Evolutionary conservation across 2,113 vertebrate genomes (phyloP).

Genomic region (Bolborhynchus lineola): DNA sequence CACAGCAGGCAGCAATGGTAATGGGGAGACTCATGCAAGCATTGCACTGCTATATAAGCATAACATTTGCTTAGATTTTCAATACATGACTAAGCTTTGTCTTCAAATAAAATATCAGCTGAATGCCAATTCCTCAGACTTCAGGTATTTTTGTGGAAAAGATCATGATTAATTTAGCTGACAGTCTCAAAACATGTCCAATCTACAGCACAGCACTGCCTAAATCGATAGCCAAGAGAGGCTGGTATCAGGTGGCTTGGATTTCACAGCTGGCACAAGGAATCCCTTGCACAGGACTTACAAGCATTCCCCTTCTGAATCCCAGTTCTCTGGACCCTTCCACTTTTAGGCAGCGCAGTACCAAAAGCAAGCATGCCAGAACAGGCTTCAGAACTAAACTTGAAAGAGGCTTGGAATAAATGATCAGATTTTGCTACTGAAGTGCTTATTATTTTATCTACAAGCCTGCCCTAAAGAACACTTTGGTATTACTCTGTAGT

Average conservation of each 20-base stretch:
- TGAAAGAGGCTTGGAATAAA: not conserved
- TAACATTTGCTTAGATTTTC: not conserved
- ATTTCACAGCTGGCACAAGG: not conserved
- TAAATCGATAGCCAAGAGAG: not conserved
- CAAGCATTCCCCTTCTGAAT: not conserved
- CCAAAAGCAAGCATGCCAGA: not conserved
- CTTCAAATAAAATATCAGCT: not conserved
- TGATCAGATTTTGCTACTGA: not conserved
- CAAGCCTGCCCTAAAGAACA: not conserved
- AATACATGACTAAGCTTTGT: not conserved
- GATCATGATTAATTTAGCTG: not conserved
- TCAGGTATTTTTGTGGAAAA: not conserved
- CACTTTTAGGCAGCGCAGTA: not conserved
- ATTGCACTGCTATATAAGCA: not conserved
- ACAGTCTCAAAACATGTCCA: not conserved
- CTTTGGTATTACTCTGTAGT: not conserved
- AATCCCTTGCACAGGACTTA: rapidly evolving
- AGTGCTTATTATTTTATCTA: not conserved
- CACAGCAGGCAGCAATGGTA: not conserved
- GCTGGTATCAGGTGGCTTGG: not conserved
- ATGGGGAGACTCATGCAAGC: not conserved
- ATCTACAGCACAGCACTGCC: not conserved
- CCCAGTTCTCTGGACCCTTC: not conserved
- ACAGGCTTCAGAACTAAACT: not conserved
- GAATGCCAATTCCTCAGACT: not conserved